These are phyloP conservation scores for Champsocephalus esox DNA, from an alignment of 2,797 vertebrate species.

Conservation along the genomic window DNA sequence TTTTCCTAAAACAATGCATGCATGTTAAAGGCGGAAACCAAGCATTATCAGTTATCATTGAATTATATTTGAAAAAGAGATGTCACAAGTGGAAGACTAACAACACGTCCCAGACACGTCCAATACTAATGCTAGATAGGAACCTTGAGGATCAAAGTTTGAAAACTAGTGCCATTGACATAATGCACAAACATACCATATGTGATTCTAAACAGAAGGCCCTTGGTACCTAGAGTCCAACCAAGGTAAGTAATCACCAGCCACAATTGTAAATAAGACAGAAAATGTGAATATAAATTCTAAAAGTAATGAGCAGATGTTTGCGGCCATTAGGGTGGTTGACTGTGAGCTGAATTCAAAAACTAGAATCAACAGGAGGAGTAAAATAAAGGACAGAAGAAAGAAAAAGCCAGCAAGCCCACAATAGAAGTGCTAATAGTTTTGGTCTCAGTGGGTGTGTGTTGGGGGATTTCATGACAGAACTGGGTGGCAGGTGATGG, in stretches of 20 bases:
- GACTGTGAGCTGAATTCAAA: constrained; percentile 54
- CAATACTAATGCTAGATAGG: too few relatives aligned
- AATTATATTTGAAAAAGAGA: too few relatives aligned
- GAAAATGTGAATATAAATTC: constrained; percentile 23
- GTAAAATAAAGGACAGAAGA: constrained; percentile 27
- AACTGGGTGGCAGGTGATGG: constrained; percentile 75
- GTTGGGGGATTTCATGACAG: constrained; percentile 63
- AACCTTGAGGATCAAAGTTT: too few relatives aligned
- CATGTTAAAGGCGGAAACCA: too few relatives aligned
- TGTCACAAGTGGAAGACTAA: too few relatives aligned
- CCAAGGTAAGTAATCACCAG: constrained; percentile 21
- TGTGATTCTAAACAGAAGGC: neutral
- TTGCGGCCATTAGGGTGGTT: constrained; percentile 31
- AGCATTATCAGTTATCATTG: too few relatives aligned
- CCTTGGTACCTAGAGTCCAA: constrained; percentile 9
- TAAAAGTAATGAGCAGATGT: constrained; percentile 37
- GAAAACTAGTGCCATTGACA: too few relatives aligned
- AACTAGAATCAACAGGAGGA: constrained; percentile 38
- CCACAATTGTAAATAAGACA: constrained; percentile 14
- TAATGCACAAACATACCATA: neutral
- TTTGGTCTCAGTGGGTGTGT: constrained; percentile 56
- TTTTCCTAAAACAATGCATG: too few relatives aligned
- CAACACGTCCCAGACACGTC: too few relatives aligned
- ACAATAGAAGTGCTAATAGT: constrained; percentile 68
- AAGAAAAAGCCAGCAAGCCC: constrained; percentile 44